Evolutionary conservation across 2,888 invertebrate species (phyloP).

Genomic region (Crioceris asparagi): DNA sequence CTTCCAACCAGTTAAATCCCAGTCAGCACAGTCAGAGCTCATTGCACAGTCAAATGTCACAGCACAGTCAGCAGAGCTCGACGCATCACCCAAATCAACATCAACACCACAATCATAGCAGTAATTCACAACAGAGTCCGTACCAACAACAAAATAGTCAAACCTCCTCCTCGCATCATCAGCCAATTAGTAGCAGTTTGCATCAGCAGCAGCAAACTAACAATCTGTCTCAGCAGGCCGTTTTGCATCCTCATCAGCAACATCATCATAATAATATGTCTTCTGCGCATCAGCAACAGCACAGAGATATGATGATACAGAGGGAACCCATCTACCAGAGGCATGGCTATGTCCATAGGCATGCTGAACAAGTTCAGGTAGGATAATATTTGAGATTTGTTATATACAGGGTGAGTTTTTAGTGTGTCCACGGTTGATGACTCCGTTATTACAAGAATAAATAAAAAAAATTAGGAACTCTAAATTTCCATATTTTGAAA

Average conservation of each 20-base stretch:
- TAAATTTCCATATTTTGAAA: no score
- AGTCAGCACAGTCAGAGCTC: constrained; percentile 3
- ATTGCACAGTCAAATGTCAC: constrained; percentile 7
- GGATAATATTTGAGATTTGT: no score
- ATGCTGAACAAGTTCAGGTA: constrained; percentile 36
- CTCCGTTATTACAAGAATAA: no score
- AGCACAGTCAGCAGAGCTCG: constrained; percentile 10
- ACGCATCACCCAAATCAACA: constrained; percentile 1
- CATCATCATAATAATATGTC: not conserved
- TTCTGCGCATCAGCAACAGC: constrained; percentile 3
- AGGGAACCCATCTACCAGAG: constrained; percentile 32
- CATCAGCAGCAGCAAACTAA: constrained; percentile 18
- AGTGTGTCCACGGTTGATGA: no score
- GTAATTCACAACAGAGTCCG: constrained; percentile 13
- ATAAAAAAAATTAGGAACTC: no score
- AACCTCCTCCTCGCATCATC: not conserved
- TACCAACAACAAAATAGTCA: constrained; percentile 6
- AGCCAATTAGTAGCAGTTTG: constrained; percentile 5
- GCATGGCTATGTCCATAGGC: constrained; percentile 34
- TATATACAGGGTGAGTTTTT: no score
- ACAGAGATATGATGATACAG: constrained; percentile 18
- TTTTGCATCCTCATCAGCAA: constrained; percentile 5
- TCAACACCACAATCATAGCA: constrained; percentile 20
- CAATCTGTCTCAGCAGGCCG: constrained; percentile 8
- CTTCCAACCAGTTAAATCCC: constrained; percentile 11